These are phyloP conservation scores for Crypturellus tataupa DNA, from an alignment of 2,797 vertebrate species.

Conservation along the genomic window DNA sequence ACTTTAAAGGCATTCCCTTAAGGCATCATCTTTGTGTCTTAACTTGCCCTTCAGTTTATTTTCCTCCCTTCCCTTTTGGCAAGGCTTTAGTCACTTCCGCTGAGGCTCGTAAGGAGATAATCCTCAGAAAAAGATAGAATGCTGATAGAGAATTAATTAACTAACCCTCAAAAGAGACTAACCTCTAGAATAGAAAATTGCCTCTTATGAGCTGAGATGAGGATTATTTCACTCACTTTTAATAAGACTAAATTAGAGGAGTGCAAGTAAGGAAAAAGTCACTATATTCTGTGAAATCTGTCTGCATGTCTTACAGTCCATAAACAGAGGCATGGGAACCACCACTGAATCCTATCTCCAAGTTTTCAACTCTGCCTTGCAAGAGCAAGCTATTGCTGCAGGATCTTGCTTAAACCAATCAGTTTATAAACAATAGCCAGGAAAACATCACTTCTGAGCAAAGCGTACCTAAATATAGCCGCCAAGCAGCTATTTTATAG, in stretches of 20 bases:
- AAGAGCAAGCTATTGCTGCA: not conserved
- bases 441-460: not conserved
- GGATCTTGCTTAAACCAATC: not conserved
- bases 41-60: not conserved
- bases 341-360: not conserved
- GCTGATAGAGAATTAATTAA: not conserved
- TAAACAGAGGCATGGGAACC: not conserved
- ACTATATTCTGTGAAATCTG: not conserved
- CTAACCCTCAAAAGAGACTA: not conserved
- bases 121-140: not conserved
- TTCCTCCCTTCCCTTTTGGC: not conserved
- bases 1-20: not conserved
- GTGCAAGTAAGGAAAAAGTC: not conserved
- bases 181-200: not conserved
- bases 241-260: not conserved
- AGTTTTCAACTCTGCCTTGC: not conserved
- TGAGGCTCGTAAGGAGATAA: not conserved
- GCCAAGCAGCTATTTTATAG: not conserved
- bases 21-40: not conserved
- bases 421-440: not conserved
- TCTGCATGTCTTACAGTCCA: not conserved
- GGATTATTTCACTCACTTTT: not conserved
- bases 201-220: not conserved
- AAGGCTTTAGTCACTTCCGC: not conserved
- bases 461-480: not conserved